Percentiles rank a stretch among this genome's conserved stretches.
Conservation (phyloP, 2,797 vertebrate genomes). For the Crypturellus tataupa region DNA sequence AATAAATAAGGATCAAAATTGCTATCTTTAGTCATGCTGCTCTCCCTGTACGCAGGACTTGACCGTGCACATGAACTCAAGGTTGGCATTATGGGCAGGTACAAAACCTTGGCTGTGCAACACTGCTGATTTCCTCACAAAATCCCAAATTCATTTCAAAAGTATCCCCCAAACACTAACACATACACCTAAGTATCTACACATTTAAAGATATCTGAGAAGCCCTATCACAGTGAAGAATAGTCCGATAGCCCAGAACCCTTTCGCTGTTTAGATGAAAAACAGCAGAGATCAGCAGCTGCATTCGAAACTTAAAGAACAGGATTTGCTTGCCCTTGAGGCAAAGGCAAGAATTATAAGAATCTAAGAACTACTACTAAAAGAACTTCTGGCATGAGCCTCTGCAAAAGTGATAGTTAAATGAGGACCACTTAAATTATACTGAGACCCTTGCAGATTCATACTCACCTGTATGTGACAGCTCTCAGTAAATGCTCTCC, state of each 20-base stretch:
- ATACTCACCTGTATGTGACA: background rate
- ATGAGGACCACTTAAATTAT: background rate
- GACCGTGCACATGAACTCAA: background rate
- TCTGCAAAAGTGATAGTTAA: background rate
- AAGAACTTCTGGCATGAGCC: background rate
- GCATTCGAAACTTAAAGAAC: background rate
- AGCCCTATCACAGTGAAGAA: background rate
- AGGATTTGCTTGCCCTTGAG: background rate
- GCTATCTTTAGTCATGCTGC: background rate
- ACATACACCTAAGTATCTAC: background rate
- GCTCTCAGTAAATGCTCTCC: background rate
- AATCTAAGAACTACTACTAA: background rate
- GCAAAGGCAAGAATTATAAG: background rate
- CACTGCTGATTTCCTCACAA: background rate
- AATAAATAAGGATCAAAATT: background rate
- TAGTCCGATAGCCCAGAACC: background rate
- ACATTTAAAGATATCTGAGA: background rate
- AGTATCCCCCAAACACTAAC: fast-evolving
- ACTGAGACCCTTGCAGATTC: background rate
- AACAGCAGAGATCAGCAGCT: background rate
- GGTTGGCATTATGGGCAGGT: background rate
- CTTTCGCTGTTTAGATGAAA: background rate
- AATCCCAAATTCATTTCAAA: background rate
- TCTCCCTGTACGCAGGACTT: background rate
- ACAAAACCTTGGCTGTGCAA: background rate